phyloP scores from a whole-genome alignment of 2,797 vertebrate genomes.

The Gila robusta region DNA sequence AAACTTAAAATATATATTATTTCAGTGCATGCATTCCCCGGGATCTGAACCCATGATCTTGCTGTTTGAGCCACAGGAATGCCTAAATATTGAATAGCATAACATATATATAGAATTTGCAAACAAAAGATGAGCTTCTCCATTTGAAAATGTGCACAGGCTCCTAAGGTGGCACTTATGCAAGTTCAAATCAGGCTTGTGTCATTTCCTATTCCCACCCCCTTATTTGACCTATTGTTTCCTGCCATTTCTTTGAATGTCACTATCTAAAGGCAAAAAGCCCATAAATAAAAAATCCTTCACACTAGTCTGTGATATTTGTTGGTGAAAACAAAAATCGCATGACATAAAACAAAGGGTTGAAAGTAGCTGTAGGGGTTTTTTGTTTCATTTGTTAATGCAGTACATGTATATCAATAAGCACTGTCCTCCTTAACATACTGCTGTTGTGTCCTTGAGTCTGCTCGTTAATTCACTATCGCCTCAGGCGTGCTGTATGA shows the following conservation, averaged over 20 bases:
- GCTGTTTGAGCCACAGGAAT: neutral
- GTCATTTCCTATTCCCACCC: neutral
- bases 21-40: neutral
- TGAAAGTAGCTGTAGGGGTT: neutral
- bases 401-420: constrained; percentile 22
- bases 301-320: constrained; percentile 4
- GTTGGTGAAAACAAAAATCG: neutral
- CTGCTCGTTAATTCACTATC: constrained; percentile 11
- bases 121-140: neutral
- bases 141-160: neutral
- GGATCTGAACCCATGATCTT: neutral
- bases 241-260: neutral
- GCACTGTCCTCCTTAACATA: constrained; percentile 19
- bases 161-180: neutral
- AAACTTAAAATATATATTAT: no score
- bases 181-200: neutral
- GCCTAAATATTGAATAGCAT: neutral
- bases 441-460: constrained; percentile 39
- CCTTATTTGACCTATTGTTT: neutral
- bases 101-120: neutral
- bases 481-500: constrained; percentile 14
- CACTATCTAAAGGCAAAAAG: constrained; percentile 8
- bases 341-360: constrained; percentile 1
- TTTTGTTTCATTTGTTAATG: neutral
- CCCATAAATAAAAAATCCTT: constrained; percentile 10